Evolutionary conservation across 2,888 invertebrate genomes (phyloP), one percentile per base, ranked within the genome.

Genomic region (Trissoscelio sp.): DNA sequence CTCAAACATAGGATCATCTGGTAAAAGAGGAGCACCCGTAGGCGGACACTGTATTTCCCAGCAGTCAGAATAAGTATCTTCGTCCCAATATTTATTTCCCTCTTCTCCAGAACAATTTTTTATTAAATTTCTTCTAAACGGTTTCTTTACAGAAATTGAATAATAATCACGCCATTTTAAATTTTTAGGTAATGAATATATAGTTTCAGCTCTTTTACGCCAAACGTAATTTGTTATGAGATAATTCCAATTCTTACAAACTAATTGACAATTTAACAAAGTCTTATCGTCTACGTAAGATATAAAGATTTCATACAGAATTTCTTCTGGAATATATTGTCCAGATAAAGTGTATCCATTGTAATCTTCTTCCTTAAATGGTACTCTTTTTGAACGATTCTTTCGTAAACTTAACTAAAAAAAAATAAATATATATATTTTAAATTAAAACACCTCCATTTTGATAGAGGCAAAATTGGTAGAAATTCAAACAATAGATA

Each of bases 31-130:
- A 44, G 91, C 88, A 11, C 93, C 93, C 1, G 37, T 2, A 0
- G 94, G 93, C 28, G 92, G 91, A 81, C 88, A 83, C 88, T 94
- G 94, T 11, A 93, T 88, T 62, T 2, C 86, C 91, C 93, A 93
- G 16, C 88, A 85, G 87, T 93, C 88, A 2, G 93, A 93, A 14
- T 90, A 91, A 82, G 92, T 89, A 1, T 3, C n/a, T 37, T 11
- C 1, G 78, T 79, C 1, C 92, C 64, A 0, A 0, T 12, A 14
- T 88, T 37, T n/a, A 7, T 37, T n/a, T 24, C 89, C 85, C 0
- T 91, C 62, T 87, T 92, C 85, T 0, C 93, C 93, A 77, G 92
- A 93, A 70, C 92, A 91, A 89, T 94, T 94, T 84, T 90, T 92
- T 31, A 94, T 55, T 12, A 93, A 85, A 87, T 94, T 94, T 31